A percentile compares a stretch with the other conserved stretches of the same genome.
phyloP scores from a whole-genome alignment of 2,797 vertebrate species.

The Alca torda region DNA sequence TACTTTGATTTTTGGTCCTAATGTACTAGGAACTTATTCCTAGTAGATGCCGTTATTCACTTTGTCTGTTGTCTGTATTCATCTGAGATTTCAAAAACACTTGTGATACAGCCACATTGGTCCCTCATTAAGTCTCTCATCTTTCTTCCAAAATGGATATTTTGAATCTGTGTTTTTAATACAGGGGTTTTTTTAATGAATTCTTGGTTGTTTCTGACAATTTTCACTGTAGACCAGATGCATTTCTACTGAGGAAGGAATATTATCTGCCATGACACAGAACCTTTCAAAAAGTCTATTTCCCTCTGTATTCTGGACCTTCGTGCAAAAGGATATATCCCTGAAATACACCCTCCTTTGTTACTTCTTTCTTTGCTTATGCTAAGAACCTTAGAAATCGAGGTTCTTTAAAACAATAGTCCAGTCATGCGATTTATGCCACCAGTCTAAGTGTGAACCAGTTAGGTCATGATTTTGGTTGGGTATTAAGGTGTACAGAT shows the following conservation, averaged over 20 bases:
- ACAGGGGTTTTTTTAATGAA: neutral
- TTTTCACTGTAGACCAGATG: neutral
- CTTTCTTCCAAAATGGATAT: neutral
- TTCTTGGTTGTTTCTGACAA: neutral
- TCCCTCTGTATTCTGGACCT: neutral
- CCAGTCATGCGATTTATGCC: neutral
- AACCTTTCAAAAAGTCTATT: neutral
- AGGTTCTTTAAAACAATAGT: neutral
- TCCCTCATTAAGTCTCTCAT: neutral
- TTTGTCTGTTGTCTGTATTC: neutral
- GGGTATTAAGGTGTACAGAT: neutral
- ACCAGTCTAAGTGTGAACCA: neutral
- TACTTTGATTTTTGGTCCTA: neutral
- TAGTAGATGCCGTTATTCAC: neutral
- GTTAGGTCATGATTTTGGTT: neutral
- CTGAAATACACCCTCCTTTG: neutral
- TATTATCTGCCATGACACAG: neutral
- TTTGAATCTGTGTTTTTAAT: neutral
- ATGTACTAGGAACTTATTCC: neutral
- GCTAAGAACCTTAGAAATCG: neutral
- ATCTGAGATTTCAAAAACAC: neutral
- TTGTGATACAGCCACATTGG: neutral
- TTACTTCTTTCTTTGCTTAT: neutral
- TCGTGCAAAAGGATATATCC: neutral
- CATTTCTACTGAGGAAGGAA: neutral